phyloP scores from a whole-genome alignment of 2,888 invertebrate genomes.

The Scaptomyza tumidula region DNA sequence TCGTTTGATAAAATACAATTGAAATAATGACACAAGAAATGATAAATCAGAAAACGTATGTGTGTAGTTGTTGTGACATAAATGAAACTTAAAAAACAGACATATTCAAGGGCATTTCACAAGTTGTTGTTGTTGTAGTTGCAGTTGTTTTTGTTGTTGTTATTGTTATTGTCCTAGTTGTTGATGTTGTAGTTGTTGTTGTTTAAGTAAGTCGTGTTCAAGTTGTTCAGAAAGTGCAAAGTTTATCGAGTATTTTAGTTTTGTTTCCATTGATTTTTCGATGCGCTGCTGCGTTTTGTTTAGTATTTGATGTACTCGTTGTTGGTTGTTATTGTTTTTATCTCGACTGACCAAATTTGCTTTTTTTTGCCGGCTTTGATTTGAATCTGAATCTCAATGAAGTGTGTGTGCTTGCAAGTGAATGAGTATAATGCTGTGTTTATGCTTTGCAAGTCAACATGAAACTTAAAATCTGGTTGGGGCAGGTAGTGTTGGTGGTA shows the following conservation, averaged over 20 bases:
- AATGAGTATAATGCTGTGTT: slow-evolving; percentile 74
- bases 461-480: slow-evolving; percentile 55
- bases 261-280: background rate
- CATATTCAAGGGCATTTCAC: slow-evolving; percentile 52
- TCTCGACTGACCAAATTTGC: slow-evolving; percentile 32
- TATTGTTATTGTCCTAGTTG: slow-evolving; percentile 26
- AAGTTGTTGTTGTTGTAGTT: slow-evolving; percentile 34
- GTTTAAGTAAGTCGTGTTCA: slow-evolving; percentile 33
- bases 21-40: slow-evolving; percentile 65
- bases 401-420: slow-evolving; percentile 61
- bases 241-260: slow-evolving; percentile 9
- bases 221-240: slow-evolving; percentile 23
- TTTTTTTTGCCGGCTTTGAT: slow-evolving; percentile 48
- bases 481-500: background rate
- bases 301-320: slow-evolving; percentile 25
- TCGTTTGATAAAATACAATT: slow-evolving; percentile 79
- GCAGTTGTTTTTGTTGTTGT: slow-evolving; percentile 5
- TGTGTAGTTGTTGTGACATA: slow-evolving; percentile 56
- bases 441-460: slow-evolving; percentile 53
- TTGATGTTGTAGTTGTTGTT: slow-evolving; percentile 12
- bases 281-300: slow-evolving; percentile 17
- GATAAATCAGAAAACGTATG: slow-evolving; percentile 69
- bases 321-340: slow-evolving; percentile 23
- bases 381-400: slow-evolving; percentile 59
- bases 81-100: slow-evolving; percentile 59